Evolutionary conservation across 2,797 vertebrate species (phyloP).

Genomic region (Staurois parvus): DNA sequence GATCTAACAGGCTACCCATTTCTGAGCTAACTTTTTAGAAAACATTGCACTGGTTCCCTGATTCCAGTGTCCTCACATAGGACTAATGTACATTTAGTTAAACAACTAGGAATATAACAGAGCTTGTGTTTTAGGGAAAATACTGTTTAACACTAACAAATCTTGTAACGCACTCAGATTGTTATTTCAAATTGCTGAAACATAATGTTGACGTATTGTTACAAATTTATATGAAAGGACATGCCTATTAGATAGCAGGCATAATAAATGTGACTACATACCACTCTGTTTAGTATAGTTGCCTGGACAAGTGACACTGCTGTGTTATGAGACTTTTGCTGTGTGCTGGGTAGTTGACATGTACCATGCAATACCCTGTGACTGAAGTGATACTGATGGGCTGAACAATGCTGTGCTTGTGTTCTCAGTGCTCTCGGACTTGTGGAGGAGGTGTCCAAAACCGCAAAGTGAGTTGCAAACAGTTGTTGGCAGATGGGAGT

Average conservation of each 20-base stretch:
- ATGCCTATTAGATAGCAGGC: conserved; percentile 10
- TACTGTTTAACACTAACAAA: not conserved
- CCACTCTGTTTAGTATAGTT: conserved; percentile 10
- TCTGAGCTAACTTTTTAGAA: not conserved
- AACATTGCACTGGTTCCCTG: not conserved
- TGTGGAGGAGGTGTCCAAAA: conserved; percentile 86
- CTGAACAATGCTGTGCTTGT: conserved; percentile 25
- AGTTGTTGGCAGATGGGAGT: conserved; percentile 87
- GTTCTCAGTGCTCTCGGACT: conserved; percentile 83
- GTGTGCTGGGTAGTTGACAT: conserved; percentile 17
- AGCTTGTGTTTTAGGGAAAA: not conserved
- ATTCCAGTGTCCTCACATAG: not conserved
- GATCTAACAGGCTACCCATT: not conserved
- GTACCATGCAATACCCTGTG: conserved; percentile 29
- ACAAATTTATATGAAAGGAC: conserved; percentile 5
- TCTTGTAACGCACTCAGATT: not conserved
- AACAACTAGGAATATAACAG: not conserved
- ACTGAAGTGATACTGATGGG: conserved; percentile 36
- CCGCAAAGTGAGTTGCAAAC: conserved; percentile 86
- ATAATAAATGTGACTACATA: conserved; percentile 22
- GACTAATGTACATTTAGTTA: not conserved
- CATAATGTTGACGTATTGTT: not conserved
- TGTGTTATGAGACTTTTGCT: conserved; percentile 17
- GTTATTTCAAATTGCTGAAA: not conserved
- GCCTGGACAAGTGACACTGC: conserved; percentile 16